These are phyloP conservation scores for Scotopteryx bipunctaria DNA, from an alignment of 2,888 invertebrate genomes.

Conservation along the genomic window DNA sequence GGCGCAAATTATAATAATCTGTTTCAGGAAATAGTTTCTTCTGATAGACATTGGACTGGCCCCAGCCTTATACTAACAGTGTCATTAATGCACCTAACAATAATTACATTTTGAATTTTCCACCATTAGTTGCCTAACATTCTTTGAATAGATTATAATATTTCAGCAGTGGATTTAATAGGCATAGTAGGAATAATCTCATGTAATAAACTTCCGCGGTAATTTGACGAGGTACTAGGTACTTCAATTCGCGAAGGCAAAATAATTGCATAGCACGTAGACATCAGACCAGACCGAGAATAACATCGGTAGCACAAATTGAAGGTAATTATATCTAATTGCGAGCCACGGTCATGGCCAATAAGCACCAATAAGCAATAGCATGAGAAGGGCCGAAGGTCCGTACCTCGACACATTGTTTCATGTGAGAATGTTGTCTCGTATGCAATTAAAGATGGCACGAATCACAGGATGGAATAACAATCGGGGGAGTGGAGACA, in stretches of 20 bases:
- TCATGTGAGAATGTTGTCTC: slow-evolving; percentile 29
- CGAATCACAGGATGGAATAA: slow-evolving; percentile 19
- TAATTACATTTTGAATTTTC: too few relatives aligned
- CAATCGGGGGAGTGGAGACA: slow-evolving; percentile 8
- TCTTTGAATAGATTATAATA: too few relatives aligned
- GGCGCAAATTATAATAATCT: too few relatives aligned
- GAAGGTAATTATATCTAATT: slow-evolving; percentile 81
- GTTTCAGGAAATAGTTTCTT: too few relatives aligned
- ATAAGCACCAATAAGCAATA: slow-evolving; percentile 81
- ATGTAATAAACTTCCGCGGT: slow-evolving; percentile 53
- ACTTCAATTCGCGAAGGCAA: slow-evolving; percentile 65
- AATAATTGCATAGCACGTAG: slow-evolving; percentile 67
- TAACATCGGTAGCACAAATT: slow-evolving; percentile 77
- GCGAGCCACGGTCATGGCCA: slow-evolving; percentile 80
- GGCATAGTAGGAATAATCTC: slow-evolving; percentile 32
- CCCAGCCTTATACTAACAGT: too few relatives aligned
- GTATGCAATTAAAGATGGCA: slow-evolving; percentile 30
- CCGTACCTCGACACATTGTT: slow-evolving; percentile 45
- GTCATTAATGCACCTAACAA: too few relatives aligned
- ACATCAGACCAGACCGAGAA: slow-evolving; percentile 66
- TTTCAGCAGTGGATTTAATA: not conserved
- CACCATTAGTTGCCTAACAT: too few relatives aligned
- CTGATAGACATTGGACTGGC: too few relatives aligned
- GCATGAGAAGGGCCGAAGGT: slow-evolving; percentile 71
- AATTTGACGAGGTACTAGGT: slow-evolving; percentile 51